Percentiles rank a stretch among this genome's conserved stretches.
These are phyloP conservation scores for Trogon surrucura DNA, from an alignment of 2,113 vertebrate genomes.

Conservation along the genomic window DNA sequence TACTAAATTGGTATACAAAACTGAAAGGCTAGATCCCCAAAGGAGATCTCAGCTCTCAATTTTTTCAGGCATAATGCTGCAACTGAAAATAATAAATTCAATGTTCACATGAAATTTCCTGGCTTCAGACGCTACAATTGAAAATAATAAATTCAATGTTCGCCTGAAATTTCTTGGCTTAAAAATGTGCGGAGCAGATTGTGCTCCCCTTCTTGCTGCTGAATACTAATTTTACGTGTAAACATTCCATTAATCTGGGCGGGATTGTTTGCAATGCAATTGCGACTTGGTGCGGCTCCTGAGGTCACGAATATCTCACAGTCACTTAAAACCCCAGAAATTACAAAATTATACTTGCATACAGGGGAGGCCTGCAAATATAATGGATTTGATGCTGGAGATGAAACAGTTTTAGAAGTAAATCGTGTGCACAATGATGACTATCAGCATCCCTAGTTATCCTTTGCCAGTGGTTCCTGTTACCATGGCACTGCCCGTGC, in stretches of 20 bases:
- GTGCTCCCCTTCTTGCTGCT: background rate
- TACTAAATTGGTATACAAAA: conserved; percentile 1
- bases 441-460: background rate
- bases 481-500: background rate
- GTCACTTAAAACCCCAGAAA: background rate
- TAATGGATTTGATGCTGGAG: background rate
- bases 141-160: conserved; percentile 19
- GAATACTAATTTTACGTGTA: background rate
- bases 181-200: background rate
- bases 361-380: background rate
- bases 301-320: background rate
- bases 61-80: background rate
- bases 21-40: background rate
- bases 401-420: background rate
- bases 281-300: background rate
- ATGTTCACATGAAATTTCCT: background rate
- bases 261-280: background rate
- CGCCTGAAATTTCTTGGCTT: background rate
- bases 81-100: conserved; percentile 3
- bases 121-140: background rate
- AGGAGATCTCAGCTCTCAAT: background rate
- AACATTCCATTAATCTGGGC: background rate
- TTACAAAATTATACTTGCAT: background rate
- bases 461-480: background rate
- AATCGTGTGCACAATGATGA: background rate